Evolutionary conservation across 2,888 invertebrate species (phyloP).

Genomic region (Thereva nobilitata): DNA sequence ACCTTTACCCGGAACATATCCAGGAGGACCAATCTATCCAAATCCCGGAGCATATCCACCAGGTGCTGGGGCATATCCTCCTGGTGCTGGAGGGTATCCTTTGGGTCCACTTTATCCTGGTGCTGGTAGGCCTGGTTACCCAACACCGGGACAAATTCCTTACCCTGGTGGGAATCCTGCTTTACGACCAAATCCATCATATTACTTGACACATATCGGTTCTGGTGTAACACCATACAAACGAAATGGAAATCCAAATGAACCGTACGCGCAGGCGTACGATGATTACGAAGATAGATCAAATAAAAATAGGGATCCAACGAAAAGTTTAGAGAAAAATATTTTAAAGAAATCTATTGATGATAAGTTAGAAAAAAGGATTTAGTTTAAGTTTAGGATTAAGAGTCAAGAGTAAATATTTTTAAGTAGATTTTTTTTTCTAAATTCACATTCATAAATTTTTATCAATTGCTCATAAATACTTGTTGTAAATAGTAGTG

Average conservation of each 20-base stretch:
- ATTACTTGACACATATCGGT: neutral
- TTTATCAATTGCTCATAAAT: too few relatives aligned
- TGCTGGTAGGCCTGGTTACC: too few relatives aligned
- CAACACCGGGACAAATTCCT: too few relatives aligned
- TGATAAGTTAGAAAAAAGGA: slow-evolving; percentile 14
- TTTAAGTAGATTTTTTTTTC: too few relatives aligned
- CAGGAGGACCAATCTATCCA: slow-evolving; percentile 30
- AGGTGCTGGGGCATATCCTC: slow-evolving; percentile 35
- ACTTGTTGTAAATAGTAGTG: too few relatives aligned
- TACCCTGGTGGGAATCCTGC: neutral
- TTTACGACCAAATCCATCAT: slow-evolving; percentile 36
- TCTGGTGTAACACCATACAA: neutral
- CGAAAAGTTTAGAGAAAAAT: slow-evolving; percentile 15
- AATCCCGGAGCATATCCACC: slow-evolving; percentile 32
- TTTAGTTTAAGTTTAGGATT: neutral
- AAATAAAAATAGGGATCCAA: neutral
- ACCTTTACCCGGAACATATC: slow-evolving; percentile 36
- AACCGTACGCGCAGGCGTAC: slow-evolving; percentile 29
- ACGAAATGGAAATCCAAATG: neutral
- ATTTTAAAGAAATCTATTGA: slow-evolving; percentile 28
- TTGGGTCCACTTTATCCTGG: neutral
- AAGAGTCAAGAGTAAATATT: neutral
- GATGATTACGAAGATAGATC: slow-evolving; percentile 41
- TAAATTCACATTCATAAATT: too few relatives aligned
- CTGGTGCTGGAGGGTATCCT: slow-evolving; percentile 19